Percentiles rank a stretch among this genome's conserved stretches.
These are phyloP conservation scores for Anoplophora glabripennis DNA, from an alignment of 1,140 invertebrate genomes.

Conservation along the genomic window DNA sequence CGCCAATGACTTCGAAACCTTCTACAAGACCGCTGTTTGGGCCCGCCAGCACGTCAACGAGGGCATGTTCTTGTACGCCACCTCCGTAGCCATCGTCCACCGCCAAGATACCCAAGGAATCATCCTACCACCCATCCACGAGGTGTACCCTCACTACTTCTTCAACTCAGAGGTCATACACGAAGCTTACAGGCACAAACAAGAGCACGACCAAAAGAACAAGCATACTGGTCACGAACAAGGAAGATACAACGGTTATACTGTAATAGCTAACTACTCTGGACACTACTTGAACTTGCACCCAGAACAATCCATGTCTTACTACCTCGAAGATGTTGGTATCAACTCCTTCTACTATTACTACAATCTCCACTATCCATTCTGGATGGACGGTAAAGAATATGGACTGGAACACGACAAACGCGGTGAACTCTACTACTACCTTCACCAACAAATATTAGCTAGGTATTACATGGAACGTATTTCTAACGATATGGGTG, in stretches of 20 bases:
- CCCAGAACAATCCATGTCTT: constrained; percentile 57
- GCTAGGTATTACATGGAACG: constrained; percentile 68
- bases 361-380: constrained; percentile 61
- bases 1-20: constrained; percentile 62
- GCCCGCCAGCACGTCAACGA: constrained; percentile 61
- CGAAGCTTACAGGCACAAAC: constrained; percentile 56
- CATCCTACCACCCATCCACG: constrained; percentile 62
- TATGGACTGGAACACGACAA: constrained; percentile 53
- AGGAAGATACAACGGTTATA: constrained; percentile 47
- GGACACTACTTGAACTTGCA: constrained; percentile 48
- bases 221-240: constrained; percentile 45
- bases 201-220: constrained; percentile 40
- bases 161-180: constrained; percentile 60
- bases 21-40: constrained; percentile 61
- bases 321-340: constrained; percentile 72
- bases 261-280: constrained; percentile 56
- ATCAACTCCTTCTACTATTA: constrained; percentile 70
- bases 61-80: constrained; percentile 62
- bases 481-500: constrained; percentile 60
- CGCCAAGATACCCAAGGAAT: constrained; percentile 60
- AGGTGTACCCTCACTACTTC: constrained; percentile 65
- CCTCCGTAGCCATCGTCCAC: constrained; percentile 60
- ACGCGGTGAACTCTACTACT: constrained; percentile 64
- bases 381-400: constrained; percentile 59
- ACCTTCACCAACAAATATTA: constrained; percentile 59